Percentiles rank a stretch among this genome's conserved stretches.
These are phyloP conservation scores for Mesorhabditis sp. DNA, from an alignment of 2,888 invertebrate genomes.

Conservation along the genomic window DNA sequence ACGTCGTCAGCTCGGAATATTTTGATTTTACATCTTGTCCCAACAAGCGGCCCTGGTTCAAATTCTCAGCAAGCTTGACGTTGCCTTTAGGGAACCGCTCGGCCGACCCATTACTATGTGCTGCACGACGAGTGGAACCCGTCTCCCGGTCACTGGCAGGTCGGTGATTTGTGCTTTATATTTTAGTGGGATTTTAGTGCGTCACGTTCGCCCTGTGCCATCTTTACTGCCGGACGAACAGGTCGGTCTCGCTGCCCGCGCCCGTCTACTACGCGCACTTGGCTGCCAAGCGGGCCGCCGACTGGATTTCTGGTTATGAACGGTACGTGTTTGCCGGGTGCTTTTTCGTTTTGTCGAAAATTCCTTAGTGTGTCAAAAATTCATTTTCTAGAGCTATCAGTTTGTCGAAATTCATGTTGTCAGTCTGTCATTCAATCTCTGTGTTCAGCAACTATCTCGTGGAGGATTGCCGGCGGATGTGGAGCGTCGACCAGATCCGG, in stretches of 20 bases:
- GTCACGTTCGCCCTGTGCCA: neutral
- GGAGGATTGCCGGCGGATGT: neutral
- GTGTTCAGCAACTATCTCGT: neutral
- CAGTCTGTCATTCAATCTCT: neutral
- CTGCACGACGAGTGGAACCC: neutral
- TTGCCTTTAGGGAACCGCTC: neutral
- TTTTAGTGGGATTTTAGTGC: neutral
- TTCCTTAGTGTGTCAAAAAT: too few relatives aligned
- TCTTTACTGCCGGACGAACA: neutral
- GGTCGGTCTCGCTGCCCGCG: neutral
- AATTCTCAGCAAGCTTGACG: constrained; percentile 17
- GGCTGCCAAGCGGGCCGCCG: constrained; percentile 11
- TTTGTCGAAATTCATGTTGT: too few relatives aligned
- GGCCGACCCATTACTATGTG: constrained; percentile 1
- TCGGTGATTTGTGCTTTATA: neutral
- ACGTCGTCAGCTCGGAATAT: neutral
- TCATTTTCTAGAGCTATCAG: too few relatives aligned
- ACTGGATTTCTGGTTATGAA: neutral
- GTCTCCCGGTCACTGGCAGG: neutral
- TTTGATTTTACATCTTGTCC: constrained; percentile 24
- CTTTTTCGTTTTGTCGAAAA: too few relatives aligned
- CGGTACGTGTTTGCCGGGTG: too few relatives aligned
- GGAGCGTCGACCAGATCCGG: neutral
- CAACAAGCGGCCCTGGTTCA: constrained; percentile 35
- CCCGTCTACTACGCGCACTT: neutral